These are phyloP conservation scores for Psilopogon haemacephalus DNA, from an alignment of 2,113 vertebrate genomes.

Conservation along the genomic window DNA sequence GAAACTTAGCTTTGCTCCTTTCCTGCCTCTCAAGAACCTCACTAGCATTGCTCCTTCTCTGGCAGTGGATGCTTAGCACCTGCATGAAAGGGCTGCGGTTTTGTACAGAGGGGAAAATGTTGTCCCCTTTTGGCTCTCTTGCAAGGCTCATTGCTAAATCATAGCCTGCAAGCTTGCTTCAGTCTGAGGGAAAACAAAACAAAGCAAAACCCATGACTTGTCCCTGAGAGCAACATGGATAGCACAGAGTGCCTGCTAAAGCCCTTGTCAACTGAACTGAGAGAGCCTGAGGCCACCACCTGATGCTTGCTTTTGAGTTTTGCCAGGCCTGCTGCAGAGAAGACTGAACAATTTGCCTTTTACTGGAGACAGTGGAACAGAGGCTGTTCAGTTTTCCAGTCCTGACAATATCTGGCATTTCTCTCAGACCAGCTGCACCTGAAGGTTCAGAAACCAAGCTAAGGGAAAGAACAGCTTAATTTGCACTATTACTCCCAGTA, in stretches of 20 bases:
- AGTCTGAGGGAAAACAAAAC: not conserved
- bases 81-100: not conserved
- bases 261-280: not conserved
- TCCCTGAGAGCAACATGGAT: rapidly evolving
- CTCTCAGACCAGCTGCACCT: not conserved
- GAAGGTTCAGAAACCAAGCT: not conserved
- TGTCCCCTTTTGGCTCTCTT: not conserved
- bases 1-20: not conserved
- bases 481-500: not conserved
- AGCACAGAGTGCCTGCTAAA: not conserved
- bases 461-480: not conserved
- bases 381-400: not conserved
- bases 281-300: not conserved
- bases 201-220: not conserved
- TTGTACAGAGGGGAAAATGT: not conserved
- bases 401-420: not conserved
- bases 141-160: not conserved
- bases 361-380: not conserved
- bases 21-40: not conserved
- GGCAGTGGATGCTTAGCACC: rapidly evolving
- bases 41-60: not conserved
- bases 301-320: not conserved
- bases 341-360: not conserved
- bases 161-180: not conserved
- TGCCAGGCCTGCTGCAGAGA: not conserved